A percentile compares a stretch with the other conserved stretches of the same genome.
Conservation (phyloP, 1,140 invertebrate genomes). For the Telenomus remus region DNA sequence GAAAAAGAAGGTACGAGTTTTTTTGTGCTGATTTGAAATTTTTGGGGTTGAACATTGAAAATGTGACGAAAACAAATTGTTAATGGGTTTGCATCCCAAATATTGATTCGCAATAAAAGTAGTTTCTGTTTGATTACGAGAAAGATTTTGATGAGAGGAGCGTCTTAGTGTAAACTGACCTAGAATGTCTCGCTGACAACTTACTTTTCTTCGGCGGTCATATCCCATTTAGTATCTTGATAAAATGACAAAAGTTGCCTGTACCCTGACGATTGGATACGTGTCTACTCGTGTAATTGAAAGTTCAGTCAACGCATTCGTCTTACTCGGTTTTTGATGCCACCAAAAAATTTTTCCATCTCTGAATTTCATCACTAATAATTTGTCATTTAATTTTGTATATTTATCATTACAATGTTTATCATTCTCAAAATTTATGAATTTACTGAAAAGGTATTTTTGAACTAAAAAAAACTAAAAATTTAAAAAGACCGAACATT, state of each 20-base stretch:
- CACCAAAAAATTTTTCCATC: no score
- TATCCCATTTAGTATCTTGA: slow-evolving; percentile 25
- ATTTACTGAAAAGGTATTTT: no score
- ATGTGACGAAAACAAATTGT: no score
- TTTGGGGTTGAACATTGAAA: no score
- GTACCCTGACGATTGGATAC: slow-evolving; percentile 32
- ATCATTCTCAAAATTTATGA: no score
- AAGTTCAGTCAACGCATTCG: slow-evolving; percentile 46
- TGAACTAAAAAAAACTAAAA: no score
- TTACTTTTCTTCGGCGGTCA: slow-evolving; percentile 25
- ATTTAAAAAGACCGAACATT: no score
- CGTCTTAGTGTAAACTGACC: slow-evolving; percentile 27
- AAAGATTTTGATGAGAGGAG: slow-evolving; percentile 29
- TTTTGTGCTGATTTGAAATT: no score
- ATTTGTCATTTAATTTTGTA: no score
- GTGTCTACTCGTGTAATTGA: slow-evolving; percentile 49
- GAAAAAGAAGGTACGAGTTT: no score
- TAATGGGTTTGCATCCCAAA: not conserved
- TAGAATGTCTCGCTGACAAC: slow-evolving; percentile 38
- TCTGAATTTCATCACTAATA: no score
- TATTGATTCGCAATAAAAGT: slow-evolving; percentile 5
- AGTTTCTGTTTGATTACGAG: slow-evolving; percentile 28
- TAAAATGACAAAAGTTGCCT: slow-evolving; percentile 40
- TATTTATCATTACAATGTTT: no score
- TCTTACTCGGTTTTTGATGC: slow-evolving; percentile 16